Percentiles rank a stretch among this genome's conserved stretches.
Conservation (phyloP, 2,113 vertebrate species). For the Neolamprologus toae region DNA sequence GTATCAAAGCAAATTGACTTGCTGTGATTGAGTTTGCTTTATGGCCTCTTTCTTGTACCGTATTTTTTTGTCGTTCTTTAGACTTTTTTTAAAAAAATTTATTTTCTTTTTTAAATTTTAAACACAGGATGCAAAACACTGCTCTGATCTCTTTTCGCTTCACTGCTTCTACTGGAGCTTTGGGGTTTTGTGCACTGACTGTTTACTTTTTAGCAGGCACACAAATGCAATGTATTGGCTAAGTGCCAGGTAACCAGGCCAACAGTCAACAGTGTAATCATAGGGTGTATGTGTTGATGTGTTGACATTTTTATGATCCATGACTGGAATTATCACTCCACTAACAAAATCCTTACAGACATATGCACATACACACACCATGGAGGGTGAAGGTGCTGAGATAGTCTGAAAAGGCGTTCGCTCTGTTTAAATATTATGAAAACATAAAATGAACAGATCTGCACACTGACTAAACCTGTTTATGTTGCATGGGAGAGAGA, state of each 20-base stretch:
- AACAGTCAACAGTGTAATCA: conserved; percentile 34
- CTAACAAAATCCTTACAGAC: neutral
- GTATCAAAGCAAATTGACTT: conserved; percentile 42
- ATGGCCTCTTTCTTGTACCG: neutral
- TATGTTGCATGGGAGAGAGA: neutral
- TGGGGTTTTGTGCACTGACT: neutral
- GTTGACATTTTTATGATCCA: conserved; percentile 31
- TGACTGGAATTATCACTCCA: conserved; percentile 10
- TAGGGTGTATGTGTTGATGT: conserved; percentile 1
- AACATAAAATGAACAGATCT: neutral
- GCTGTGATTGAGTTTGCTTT: conserved; percentile 38
- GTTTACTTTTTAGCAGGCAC: neutral
- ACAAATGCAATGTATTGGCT: neutral
- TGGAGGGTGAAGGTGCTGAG: neutral
- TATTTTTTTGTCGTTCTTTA: neutral
- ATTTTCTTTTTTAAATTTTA: neutral
- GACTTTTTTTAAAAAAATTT: neutral
- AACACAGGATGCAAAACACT: conserved; percentile 12
- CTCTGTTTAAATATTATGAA: neutral
- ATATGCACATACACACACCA: neutral
- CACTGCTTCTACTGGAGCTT: neutral
- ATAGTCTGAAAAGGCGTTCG: neutral
- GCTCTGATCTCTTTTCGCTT: conserved; percentile 5
- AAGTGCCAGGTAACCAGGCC: conserved; percentile 32
- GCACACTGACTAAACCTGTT: neutral